These are phyloP conservation scores for Phengaris arion DNA, from an alignment of 2,888 invertebrate genomes.

Conservation along the genomic window DNA sequence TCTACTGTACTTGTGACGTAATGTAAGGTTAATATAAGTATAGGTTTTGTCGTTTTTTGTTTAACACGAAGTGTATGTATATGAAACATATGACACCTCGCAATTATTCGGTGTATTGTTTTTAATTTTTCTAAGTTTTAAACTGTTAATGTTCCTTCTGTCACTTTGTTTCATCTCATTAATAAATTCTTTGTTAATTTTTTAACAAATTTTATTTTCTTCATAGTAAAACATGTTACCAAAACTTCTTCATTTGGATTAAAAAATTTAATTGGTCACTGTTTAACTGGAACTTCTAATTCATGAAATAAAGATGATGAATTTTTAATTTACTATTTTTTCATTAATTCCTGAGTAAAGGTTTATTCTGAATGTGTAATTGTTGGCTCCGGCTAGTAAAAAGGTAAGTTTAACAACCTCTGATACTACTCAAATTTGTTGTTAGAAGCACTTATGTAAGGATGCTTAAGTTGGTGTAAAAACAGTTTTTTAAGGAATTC, in stretches of 20 bases:
- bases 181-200: slow-evolving; percentile 33
- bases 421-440: neutral
- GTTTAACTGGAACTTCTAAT: slow-evolving; percentile 66
- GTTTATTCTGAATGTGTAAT: neutral
- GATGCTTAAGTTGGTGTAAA: too few species aligned
- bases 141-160: slow-evolving; percentile 41
- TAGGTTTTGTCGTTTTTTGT: slow-evolving; percentile 37
- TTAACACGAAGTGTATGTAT: slow-evolving; percentile 32
- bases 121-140: slow-evolving; percentile 39
- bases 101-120: slow-evolving; percentile 46
- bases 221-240: slow-evolving; percentile 55
- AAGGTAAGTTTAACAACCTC: neutral
- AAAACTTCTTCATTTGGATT: slow-evolving; percentile 65
- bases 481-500: neutral
- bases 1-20: slow-evolving; percentile 57
- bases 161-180: slow-evolving; percentile 22
- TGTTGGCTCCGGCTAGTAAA: too few species aligned
- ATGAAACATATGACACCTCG: slow-evolving; percentile 44
- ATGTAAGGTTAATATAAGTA: slow-evolving; percentile 40
- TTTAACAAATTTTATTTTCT: slow-evolving; percentile 40
- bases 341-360: slow-evolving; percentile 37
- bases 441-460: too few species aligned
- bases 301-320: slow-evolving; percentile 72
- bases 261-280: slow-evolving; percentile 55
- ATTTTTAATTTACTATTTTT: slow-evolving; percentile 49